phyloP scores from a whole-genome alignment of 2,888 invertebrate species.

The Pterobdella sp. region DNA sequence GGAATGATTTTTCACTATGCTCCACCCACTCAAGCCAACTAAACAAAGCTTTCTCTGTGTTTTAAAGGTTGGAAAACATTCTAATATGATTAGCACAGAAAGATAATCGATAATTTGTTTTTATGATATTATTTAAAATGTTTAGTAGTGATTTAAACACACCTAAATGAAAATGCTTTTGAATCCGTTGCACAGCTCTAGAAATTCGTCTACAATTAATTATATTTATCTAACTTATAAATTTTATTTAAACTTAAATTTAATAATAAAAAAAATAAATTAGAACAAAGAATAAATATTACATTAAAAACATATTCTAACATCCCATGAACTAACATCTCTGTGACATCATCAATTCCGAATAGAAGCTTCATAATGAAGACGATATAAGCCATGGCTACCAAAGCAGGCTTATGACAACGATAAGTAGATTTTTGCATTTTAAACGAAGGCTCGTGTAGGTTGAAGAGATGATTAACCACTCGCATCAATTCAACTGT shows the following conservation, averaged over 20 bases:
- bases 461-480: neutral
- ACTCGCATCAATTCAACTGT: neutral
- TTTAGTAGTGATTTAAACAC: neutral
- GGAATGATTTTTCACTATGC: slow-evolving; percentile 7
- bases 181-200: neutral
- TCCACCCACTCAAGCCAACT: slow-evolving; percentile 26
- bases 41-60: slow-evolving; percentile 21
- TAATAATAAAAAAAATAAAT: neutral
- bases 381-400: slow-evolving; percentile 42
- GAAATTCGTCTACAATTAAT: neutral
- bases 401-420: slow-evolving; percentile 19
- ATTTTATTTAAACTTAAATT: too few relatives aligned
- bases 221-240: neutral
- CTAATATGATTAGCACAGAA: neutral
- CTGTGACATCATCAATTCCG: slow-evolving; percentile 42
- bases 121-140: neutral
- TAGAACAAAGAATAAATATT: neutral
- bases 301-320: neutral
- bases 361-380: slow-evolving; percentile 41
- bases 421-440: neutral
- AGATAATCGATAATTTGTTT: neutral
- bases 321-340: slow-evolving; percentile 38
- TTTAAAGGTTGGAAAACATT: neutral
- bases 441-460: neutral
- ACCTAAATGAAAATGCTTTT: neutral